Base-by-base conservation (phyloP, 2,113 vertebrate genomes). In the Nibea coibor region DNA sequence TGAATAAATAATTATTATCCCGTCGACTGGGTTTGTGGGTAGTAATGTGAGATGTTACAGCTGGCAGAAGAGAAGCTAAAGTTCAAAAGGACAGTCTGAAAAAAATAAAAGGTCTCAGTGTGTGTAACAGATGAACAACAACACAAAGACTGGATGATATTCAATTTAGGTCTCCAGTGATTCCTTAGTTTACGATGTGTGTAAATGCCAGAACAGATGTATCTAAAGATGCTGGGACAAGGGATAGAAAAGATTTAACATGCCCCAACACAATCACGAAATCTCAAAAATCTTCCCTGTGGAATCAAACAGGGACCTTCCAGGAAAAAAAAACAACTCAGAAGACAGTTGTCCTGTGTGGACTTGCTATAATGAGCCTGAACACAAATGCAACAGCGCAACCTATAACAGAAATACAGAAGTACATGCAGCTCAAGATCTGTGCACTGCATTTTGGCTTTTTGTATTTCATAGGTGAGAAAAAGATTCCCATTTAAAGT, bases 241-340 rank as follows among this genome's bases (percentile, higher is more conserved):
- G 76, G 26, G 81, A 81, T 59, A 54, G 64, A 82, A 71, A 72
- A 88, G 93, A 83, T 75, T 63, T 57, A 91, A 90, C 95, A 92
- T 90, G 95, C 66, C 85, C 53, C 53, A 61, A 91, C 86, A 86
- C 75, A 91, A 89, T 86, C 87, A 91, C 74, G 45, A 91, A 92
- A 93, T 93, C 90, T 90, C 76, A 91, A 87, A 93, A 85, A 94
- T 94, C 89, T 87, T 89, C 85, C 20, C 81, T 43, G 71, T 82
- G 73, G 85, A 86, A 93, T 89, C 64, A 87, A 86, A 92, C 84
- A 81, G 75, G 67, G 61, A 78, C 64, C 58, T 86, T 82, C 68
- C 47, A 72, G 80, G 61, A 24, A 83, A 4, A 53, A 54, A 81
- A 87, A 83, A 4, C 10, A 54, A 82, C 42, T 50, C 58, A 51